These are phyloP conservation scores for Drosophila kokeensis DNA, from an alignment of 2,888 invertebrate genomes.

Conservation along the genomic window DNA sequence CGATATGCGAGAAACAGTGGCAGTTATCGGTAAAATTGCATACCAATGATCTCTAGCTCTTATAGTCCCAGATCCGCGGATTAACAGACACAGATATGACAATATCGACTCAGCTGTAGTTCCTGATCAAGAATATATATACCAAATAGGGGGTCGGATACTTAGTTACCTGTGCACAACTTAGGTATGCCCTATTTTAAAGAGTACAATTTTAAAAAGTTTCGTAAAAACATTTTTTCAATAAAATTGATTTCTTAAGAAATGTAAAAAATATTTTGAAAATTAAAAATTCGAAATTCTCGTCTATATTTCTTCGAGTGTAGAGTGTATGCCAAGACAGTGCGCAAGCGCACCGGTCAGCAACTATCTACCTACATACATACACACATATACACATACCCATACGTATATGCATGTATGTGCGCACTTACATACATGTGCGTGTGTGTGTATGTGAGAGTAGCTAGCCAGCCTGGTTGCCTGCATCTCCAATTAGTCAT, in stretches of 20 bases:
- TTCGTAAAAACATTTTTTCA: background rate
- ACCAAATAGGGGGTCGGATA: background rate
- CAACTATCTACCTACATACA: background rate
- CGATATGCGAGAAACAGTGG: background rate
- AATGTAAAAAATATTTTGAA: background rate
- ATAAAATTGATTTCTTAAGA: background rate
- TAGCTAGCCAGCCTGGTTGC: slow-evolving; percentile 20
- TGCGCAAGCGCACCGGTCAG: slow-evolving; percentile 48
- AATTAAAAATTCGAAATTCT: background rate
- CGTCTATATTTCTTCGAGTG: background rate
- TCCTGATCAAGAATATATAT: background rate
- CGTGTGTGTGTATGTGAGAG: background rate
- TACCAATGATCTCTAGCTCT: background rate
- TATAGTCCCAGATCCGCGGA: background rate
- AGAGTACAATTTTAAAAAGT: no score
- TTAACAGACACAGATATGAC: no score
- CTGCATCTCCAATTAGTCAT: slow-evolving; percentile 60
- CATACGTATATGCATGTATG: background rate
- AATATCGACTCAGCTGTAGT: no score
- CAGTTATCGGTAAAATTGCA: background rate
- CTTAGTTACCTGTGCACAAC: no score
- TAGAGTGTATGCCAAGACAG: slow-evolving; percentile 7
- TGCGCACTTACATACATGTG: background rate
- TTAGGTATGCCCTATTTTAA: background rate
- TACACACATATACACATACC: background rate